A percentile compares a stretch with the other conserved stretches of the same genome.
Evolutionary conservation across 2,113 vertebrate genomes (phyloP).

Genomic region (Catharus minimus): DNA sequence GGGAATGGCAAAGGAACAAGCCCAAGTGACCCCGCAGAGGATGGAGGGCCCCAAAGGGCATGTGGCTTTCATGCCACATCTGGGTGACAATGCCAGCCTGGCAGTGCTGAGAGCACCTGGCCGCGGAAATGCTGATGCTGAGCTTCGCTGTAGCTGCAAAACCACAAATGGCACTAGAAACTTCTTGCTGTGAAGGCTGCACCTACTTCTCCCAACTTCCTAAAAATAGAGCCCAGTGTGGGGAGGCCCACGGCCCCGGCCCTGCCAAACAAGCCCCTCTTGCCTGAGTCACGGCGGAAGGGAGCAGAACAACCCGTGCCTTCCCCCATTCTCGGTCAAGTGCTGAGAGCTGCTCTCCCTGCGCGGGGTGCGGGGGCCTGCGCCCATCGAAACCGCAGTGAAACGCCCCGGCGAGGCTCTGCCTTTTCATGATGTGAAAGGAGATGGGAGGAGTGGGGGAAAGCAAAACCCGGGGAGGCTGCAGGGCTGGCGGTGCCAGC

Average conservation of each 20-base stretch:
- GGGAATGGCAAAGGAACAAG: not conserved
- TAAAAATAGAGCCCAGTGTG: conserved; percentile 40
- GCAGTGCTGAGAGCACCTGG: not conserved
- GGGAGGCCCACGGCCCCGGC: rapidly evolving
- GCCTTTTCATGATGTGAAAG: not conserved
- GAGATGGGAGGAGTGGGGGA: not conserved
- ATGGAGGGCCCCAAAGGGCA: rapidly evolving
- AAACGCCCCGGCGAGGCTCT: not conserved
- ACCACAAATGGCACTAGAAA: conserved; percentile 49
- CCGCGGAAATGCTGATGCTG: not conserved
- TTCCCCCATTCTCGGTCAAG: not conserved
- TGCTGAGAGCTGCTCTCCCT: not conserved
- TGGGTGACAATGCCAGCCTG: not conserved
- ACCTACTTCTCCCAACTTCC: conserved; percentile 18
- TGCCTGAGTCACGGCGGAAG: conserved; percentile 1
- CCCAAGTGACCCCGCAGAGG: not conserved
- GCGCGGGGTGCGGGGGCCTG: not conserved
- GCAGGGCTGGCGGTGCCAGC: not conserved
- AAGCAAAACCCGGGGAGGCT: not conserved
- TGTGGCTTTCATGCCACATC: rapidly evolving
- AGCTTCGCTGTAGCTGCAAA: not conserved
- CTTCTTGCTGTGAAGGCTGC: not conserved
- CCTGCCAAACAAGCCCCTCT: not conserved
- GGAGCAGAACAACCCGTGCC: not conserved
- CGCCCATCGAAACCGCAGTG: not conserved